phyloP scores from a whole-genome alignment of 2,797 vertebrate species.

The Diplodus sargus region DNA sequence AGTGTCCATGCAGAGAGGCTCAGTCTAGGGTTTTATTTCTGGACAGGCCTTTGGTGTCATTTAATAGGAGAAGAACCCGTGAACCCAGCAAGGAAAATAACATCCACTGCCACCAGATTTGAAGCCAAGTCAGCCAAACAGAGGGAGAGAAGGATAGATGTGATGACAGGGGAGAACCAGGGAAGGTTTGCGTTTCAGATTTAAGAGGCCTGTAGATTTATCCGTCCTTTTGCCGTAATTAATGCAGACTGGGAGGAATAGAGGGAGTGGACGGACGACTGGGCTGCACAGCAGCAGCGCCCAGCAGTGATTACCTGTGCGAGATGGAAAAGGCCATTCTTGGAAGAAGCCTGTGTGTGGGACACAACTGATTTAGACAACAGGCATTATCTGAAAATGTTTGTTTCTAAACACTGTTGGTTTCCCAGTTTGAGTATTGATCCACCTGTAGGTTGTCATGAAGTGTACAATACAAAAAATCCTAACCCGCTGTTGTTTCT shows the following conservation, averaged over 20 bases:
- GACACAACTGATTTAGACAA: slow-evolving; percentile 85
- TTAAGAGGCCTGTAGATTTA: slow-evolving; percentile 56
- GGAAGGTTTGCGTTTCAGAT: slow-evolving; percentile 60
- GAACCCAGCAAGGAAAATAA: slow-evolving; percentile 66
- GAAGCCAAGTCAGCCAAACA: slow-evolving; percentile 69
- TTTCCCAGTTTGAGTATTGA: slow-evolving; percentile 17
- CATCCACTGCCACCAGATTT: slow-evolving; percentile 74
- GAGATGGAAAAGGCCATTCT: slow-evolving; percentile 86
- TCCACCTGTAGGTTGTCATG: slow-evolving; percentile 1
- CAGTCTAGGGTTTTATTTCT: slow-evolving; percentile 57
- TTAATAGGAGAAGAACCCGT: slow-evolving; percentile 61
- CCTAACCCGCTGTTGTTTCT: neutral
- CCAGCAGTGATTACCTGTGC: slow-evolving; percentile 84
- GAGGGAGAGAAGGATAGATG: slow-evolving; percentile 57
- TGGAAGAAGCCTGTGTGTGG: slow-evolving; percentile 85
- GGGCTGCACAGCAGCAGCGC: slow-evolving; percentile 48
- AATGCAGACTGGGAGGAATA: slow-evolving; percentile 67
- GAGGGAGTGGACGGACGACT: slow-evolving; percentile 52
- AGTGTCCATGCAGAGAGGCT: slow-evolving; percentile 57
- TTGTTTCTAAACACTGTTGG: slow-evolving; percentile 32
- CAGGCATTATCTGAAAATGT: slow-evolving; percentile 51
- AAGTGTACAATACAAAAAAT: slow-evolving; percentile 8
- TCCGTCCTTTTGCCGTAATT: slow-evolving; percentile 56
- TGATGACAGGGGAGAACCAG: slow-evolving; percentile 58
- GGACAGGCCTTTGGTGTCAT: slow-evolving; percentile 56